A percentile compares a stretch with the other conserved stretches of the same genome.
These are phyloP conservation scores for Drosophila kuntzei DNA, from an alignment of 2,888 invertebrate species.

Conservation along the genomic window DNA sequence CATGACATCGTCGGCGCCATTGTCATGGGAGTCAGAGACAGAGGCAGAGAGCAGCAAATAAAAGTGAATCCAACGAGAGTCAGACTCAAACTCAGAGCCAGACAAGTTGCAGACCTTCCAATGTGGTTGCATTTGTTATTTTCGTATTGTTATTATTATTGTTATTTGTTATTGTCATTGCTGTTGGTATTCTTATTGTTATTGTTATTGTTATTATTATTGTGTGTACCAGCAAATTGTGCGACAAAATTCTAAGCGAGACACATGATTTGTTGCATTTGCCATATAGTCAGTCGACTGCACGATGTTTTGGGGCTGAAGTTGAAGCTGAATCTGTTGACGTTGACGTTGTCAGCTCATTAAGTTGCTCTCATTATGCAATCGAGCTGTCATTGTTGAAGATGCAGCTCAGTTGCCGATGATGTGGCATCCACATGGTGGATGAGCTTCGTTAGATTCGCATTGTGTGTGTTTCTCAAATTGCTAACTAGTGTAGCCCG, in stretches of 20 bases:
- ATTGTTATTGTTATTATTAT: slow-evolving; percentile 29
- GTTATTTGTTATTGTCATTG: slow-evolving; percentile 53
- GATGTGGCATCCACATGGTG: slow-evolving; percentile 11
- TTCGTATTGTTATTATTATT: slow-evolving; percentile 51
- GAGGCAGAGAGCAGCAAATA: slow-evolving; percentile 7
- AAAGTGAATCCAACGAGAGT: not conserved
- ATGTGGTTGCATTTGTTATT: slow-evolving; percentile 33
- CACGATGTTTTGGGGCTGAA: slow-evolving; percentile 50
- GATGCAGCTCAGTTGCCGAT: slow-evolving; percentile 29
- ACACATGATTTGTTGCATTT: slow-evolving; percentile 68
- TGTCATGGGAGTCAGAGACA: slow-evolving; percentile 36
- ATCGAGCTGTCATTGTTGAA: slow-evolving; percentile 68
- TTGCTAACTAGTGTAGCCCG: not conserved
- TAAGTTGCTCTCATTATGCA: slow-evolving; percentile 69
- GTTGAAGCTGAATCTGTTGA: slow-evolving; percentile 17
- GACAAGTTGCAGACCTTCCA: slow-evolving; percentile 34
- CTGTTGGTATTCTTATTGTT: slow-evolving; percentile 47
- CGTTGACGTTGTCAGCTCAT: slow-evolving; percentile 67
- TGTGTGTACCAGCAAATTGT: slow-evolving; percentile 50
- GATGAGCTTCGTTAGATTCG: slow-evolving; percentile 17
- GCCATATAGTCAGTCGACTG: slow-evolving; percentile 9
- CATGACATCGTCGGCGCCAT: slow-evolving; percentile 29
- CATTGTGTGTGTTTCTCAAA: slow-evolving; percentile 1
- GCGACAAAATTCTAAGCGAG: slow-evolving; percentile 75
- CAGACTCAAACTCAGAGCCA: slow-evolving; percentile 15